Base-by-base conservation (phyloP, 1,140 invertebrate genomes). In the Zaprionus nigranus region DNA sequence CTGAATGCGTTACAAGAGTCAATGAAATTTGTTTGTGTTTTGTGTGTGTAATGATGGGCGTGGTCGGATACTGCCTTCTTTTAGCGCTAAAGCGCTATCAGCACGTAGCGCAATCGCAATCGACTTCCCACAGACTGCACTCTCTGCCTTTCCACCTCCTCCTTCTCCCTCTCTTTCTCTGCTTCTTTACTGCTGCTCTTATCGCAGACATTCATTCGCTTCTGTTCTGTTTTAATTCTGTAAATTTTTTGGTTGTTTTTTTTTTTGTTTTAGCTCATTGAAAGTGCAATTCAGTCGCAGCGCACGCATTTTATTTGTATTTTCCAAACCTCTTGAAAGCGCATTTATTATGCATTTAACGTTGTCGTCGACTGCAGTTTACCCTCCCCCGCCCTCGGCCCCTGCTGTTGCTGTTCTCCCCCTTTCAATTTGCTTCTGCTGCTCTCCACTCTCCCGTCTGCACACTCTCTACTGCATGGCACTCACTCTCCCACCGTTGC, bases 341-440 rank as follows among this genome's bases (percentile, higher is more conserved):
- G 81, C 81, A 90, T 90, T 90, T 90, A 82, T 90, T 90, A 90
- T 90, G 85, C 85, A 90, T 90, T 90, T 90, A 90, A 82, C 85
- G 85, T 90, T 79, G 71, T 71, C 71, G 78, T 60, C 67, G 67
- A 68, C 72, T 83, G 77, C 77, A 82, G 72, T 75, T 65, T 63
- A 67, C 15, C 17, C 9, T 11, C 17, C 51, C 30, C 5, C 2
- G 6, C 6, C 6, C 1, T n/a, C n/a, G n/a, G n/a, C n/a, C 22
- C 22, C 2, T 5, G 24, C 28, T 30, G 28, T 1, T 30, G 28
- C 28, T 30, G 7, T 7, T 2, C 5, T 12, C 5, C 0, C 2
- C 11, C n/a, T 22, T 38, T 11, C 15, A 15, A 34, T 34, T 34
- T 34, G 9, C 30, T 34, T 11, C 9, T 34, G 30, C 30, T 34